Conservation (phyloP, 2,888 invertebrate genomes). For the Trissolcus brochymenae region DNA sequence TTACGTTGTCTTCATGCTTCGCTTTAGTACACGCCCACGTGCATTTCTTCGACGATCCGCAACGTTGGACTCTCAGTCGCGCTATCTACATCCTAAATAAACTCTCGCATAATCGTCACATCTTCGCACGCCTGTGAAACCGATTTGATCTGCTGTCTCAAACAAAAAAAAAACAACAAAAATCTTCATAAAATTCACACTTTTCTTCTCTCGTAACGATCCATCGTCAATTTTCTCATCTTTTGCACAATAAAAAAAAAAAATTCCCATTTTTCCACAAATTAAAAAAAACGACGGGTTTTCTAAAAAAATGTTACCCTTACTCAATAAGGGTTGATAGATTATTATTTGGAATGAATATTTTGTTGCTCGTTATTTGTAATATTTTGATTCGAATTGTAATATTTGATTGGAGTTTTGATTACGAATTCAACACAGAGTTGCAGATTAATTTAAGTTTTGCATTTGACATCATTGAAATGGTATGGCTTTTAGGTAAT, state of each 20-base stretch:
- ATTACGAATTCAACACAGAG: neutral
- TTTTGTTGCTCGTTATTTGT: no score
- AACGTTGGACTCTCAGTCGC: slow-evolving; percentile 21
- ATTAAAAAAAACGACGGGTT: no score
- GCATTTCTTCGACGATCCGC: slow-evolving; percentile 30
- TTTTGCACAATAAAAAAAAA: no score
- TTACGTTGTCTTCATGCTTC: slow-evolving; percentile 29
- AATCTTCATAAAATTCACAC: no score
- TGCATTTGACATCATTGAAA: slow-evolving; percentile 32
- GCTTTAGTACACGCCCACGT: slow-evolving; percentile 43
- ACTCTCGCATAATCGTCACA: slow-evolving; percentile 1
- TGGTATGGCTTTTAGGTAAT: slow-evolving; percentile 36
- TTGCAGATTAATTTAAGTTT: slow-evolving; percentile 40
- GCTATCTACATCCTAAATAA: slow-evolving; percentile 21
- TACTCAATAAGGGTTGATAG: no score
- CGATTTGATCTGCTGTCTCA: slow-evolving; percentile 9
- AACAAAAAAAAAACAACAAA: neutral
- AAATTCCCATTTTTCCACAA: no score
- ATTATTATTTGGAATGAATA: no score
- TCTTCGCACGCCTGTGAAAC: neutral
- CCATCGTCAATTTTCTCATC: neutral
- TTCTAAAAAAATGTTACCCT: no score
- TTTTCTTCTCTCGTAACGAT: no score
- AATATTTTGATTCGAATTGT: neutral
- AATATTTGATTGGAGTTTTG: neutral